phyloP scores from a whole-genome alignment of 2,888 invertebrate genomes.

The Erebia ligea region DNA sequence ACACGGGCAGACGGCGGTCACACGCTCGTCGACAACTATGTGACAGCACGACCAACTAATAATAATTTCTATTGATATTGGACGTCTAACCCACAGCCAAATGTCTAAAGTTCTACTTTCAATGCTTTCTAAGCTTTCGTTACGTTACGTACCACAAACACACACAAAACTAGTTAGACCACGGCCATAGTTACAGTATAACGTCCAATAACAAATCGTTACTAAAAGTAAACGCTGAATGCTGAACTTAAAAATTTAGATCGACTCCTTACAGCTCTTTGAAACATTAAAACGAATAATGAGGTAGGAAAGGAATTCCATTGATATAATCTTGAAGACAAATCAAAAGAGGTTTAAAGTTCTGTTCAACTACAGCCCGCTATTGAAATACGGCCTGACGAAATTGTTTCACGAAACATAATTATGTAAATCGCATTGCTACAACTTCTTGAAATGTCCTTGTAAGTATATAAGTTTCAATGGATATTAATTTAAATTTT shows the following conservation, averaged over 20 bases:
- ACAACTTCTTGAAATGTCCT: constrained; percentile 8
- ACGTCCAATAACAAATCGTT: neutral
- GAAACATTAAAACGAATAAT: neutral
- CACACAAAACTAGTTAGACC: neutral
- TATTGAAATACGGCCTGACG: neutral
- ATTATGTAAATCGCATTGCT: constrained; percentile 9
- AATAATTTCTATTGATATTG: constrained; percentile 35
- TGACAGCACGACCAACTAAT: constrained; percentile 37
- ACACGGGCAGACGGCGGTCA: constrained; percentile 46
- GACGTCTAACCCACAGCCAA: neutral
- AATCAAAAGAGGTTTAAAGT: neutral
- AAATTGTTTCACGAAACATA: constrained; percentile 8
- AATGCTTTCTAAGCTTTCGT: neutral
- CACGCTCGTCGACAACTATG: constrained; percentile 45
- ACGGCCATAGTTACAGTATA: neutral
- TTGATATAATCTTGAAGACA: neutral
- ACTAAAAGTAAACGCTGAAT: too few species aligned
- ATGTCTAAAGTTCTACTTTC: neutral
- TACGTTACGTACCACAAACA: neutral
- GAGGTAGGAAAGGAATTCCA: neutral
- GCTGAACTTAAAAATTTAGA: too few species aligned
- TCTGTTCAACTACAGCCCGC: neutral
- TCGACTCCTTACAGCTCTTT: neutral
- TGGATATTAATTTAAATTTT: neutral
- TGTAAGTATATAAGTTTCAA: constrained; percentile 10